phyloP scores from a whole-genome alignment of 92 coral and sea anemone genomes.

The Palythoa grandiflora region DNA sequence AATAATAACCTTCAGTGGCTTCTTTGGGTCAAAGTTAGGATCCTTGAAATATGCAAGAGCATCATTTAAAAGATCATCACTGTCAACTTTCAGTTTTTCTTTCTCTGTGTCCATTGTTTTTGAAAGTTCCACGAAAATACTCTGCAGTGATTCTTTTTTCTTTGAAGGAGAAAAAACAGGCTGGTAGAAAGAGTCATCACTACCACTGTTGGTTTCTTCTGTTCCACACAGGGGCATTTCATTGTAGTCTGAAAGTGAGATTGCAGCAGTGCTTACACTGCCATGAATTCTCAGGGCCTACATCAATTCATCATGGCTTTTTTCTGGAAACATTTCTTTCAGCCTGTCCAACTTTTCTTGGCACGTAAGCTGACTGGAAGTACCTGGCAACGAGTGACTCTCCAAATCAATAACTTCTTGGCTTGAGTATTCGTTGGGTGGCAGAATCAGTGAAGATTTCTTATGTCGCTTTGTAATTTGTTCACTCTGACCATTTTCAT shows the following conservation, averaged over 20 bases:
- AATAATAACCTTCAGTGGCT: conserved; percentile 18
- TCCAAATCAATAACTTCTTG: conserved; percentile 4
- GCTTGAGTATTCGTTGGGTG: conserved; percentile 5
- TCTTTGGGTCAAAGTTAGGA: conserved; percentile 16
- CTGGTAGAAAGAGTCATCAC: conserved; percentile 2
- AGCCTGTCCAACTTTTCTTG: conserved; percentile 42
- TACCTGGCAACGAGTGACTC: conserved; percentile 42
- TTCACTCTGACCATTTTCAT: not conserved
- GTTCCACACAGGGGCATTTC: not conserved
- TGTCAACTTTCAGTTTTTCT: conserved; percentile 21
- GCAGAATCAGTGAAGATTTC: not conserved
- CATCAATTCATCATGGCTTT: conserved; percentile 48
- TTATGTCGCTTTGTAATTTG: not conserved
- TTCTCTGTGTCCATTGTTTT: conserved; percentile 32
- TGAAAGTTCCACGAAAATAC: conserved; percentile 21
- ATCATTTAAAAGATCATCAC: conserved; percentile 16
- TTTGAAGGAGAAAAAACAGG: conserved; percentile 8
- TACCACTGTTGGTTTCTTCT: conserved; percentile 9
- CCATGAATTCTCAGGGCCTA: conserved; percentile 46
- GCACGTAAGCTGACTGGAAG: conserved; percentile 46
- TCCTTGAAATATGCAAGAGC: conserved; percentile 25
- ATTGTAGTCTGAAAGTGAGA: not conserved
- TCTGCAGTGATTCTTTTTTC: not conserved
- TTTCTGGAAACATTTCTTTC: conserved; percentile 58
- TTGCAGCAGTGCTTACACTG: conserved; percentile 32